Evolutionary conservation across 2,113 vertebrate genomes (phyloP).

Genomic region (Hippocampus abdominalis): DNA sequence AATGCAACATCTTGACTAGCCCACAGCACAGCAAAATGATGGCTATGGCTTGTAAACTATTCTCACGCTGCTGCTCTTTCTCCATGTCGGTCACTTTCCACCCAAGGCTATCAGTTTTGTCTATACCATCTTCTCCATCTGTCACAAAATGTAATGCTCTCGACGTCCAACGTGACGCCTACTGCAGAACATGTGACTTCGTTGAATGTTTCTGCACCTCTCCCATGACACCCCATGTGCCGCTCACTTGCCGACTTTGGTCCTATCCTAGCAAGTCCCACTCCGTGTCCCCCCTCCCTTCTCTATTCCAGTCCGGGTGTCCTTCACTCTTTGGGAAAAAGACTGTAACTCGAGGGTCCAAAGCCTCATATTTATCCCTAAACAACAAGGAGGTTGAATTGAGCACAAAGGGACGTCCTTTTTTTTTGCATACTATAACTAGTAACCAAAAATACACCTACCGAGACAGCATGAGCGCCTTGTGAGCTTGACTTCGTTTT

Average conservation of each 20-base stretch:
- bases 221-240: conserved; percentile 25
- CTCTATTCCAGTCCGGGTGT: conserved; percentile 27
- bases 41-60: conserved; percentile 80
- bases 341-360: conserved; percentile 19
- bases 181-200: background rate
- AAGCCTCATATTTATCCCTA: conserved; percentile 11
- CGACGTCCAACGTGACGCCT: background rate
- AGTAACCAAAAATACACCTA: background rate
- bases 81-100: conserved; percentile 40
- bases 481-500: background rate
- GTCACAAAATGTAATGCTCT: no score
- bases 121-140: background rate
- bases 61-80: conserved; percentile 75
- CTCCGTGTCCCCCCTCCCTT: background rate
- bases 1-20: conserved; percentile 86
- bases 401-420: conserved; percentile 49
- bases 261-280: conserved; percentile 21
- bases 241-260: conserved; percentile 41
- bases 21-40: conserved; percentile 83
- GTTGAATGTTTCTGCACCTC: background rate
- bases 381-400: conserved; percentile 30
- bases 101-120: background rate
- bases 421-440: background rate
- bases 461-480: conserved; percentile 1
- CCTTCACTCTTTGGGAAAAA: conserved; percentile 46